Conservation (phyloP, 1,140 invertebrate species). For the Apis laboriosa region DNA sequence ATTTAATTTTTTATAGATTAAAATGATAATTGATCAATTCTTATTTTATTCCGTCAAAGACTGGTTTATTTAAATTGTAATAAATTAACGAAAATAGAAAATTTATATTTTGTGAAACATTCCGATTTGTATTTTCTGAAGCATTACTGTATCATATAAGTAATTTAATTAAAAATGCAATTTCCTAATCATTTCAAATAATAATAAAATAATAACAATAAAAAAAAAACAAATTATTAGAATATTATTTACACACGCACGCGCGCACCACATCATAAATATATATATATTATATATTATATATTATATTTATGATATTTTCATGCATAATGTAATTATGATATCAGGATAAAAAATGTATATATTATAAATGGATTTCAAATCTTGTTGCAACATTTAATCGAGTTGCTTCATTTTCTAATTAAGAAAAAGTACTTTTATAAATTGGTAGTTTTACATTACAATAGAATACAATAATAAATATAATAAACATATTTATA, state of each 20-base stretch:
- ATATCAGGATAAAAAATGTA: background rate
- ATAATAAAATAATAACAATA: no score
- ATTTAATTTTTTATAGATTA: no score
- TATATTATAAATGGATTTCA: background rate
- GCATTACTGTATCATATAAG: background rate
- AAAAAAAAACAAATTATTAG: background rate
- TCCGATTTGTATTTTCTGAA: no score
- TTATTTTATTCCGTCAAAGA: no score
- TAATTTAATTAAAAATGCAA: background rate
- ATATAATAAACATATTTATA: background rate
- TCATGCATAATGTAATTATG: no score
- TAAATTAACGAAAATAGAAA: no score
- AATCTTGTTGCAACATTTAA: background rate
- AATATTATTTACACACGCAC: background rate
- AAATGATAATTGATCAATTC: no score
- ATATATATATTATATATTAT: background rate
- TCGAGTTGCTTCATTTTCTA: background rate
- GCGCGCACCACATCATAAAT: no score
- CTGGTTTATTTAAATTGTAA: no score
- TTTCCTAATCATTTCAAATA: background rate
- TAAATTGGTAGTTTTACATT: background rate
- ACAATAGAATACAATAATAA: no score
- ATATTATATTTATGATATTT: background rate
- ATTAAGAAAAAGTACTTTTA: background rate
- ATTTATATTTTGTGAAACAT: no score